Percentiles rank a stretch among this genome's conserved stretches.
These are phyloP conservation scores for Virgularia gustaviana DNA, from an alignment of 92 coral and sea anemone genomes.

Conservation along the genomic window DNA sequence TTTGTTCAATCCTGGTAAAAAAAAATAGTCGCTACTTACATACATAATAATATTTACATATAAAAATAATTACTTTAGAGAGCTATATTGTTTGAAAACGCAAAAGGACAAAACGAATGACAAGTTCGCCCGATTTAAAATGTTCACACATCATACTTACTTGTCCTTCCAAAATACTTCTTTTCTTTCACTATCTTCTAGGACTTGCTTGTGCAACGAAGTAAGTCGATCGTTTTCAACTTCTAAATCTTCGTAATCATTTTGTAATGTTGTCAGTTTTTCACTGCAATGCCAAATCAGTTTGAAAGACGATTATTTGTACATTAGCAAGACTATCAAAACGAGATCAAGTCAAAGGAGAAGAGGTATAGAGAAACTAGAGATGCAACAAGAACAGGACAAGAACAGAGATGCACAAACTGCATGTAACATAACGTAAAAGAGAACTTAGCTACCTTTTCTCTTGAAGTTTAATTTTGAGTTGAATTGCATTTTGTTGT, in stretches of 20 bases:
- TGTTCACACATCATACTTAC: constrained; percentile 21
- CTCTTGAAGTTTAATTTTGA: constrained; percentile 80
- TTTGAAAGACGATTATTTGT: background rate
- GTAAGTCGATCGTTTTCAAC: constrained; percentile 72
- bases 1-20: constrained; percentile 65
- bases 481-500: constrained; percentile 74
- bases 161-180: constrained; percentile 89
- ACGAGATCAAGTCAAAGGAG: too few species aligned
- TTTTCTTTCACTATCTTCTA: constrained; percentile 76
- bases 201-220: constrained; percentile 67
- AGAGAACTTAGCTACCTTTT: constrained; percentile 54
- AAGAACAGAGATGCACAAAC: too few species aligned
- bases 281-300: constrained; percentile 51
- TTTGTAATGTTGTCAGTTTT: constrained; percentile 56
- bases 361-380: too few species aligned
- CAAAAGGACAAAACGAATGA: background rate
- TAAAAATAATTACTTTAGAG: too few species aligned
- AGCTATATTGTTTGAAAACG: too few species aligned
- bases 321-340: too few species aligned
- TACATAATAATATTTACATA: too few species aligned
- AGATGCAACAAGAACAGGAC: too few species aligned
- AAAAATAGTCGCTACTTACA: too few species aligned
- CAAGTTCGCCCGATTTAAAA: too few species aligned
- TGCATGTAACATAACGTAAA: background rate
- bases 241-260: constrained; percentile 86